Evolutionary conservation across 2,113 vertebrate species (phyloP).

Genomic region (Micronycteris hirsuta): DNA sequence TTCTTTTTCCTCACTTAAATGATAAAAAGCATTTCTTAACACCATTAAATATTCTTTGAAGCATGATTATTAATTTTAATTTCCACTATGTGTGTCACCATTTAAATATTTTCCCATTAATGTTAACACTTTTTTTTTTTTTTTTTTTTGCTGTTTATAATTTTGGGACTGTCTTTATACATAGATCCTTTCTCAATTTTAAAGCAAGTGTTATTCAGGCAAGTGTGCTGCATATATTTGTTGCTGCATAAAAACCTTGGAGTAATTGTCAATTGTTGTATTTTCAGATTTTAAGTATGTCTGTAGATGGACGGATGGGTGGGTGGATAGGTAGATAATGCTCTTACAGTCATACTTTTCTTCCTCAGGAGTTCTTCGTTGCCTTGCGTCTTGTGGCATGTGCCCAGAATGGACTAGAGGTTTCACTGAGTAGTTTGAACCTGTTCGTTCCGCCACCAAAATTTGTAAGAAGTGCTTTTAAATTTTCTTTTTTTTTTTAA

Average conservation of each 20-base stretch:
- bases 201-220: constrained; percentile 16
- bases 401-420: constrained; percentile 97
- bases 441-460: constrained; percentile 92
- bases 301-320: not conserved
- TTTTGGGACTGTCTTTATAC: constrained; percentile 8
- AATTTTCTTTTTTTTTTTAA: constrained; percentile 44
- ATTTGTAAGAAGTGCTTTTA: constrained; percentile 90
- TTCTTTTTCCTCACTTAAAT: not conserved
- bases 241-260: not conserved
- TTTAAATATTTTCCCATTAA: constrained; percentile 30
- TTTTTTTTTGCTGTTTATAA: not conserved
- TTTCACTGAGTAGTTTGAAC: constrained; percentile 91
- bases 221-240: not conserved
- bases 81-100: not conserved
- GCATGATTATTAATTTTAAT: not conserved
- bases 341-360: constrained; percentile 29
- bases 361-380: constrained; percentile 94
- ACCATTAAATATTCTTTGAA: constrained; percentile 33
- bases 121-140: not conserved
- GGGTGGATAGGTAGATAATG: not conserved
- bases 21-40: constrained; percentile 17
- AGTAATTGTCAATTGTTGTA: constrained; percentile 26
- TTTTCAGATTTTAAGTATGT: constrained; percentile 41
- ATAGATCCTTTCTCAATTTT: constrained; percentile 19
- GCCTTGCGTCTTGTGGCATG: constrained; percentile 95